Percentiles rank a stretch among this genome's conserved stretches.
Evolutionary conservation across 2,113 vertebrate species (phyloP).

Genomic region (Pongo pygmaeus): DNA sequence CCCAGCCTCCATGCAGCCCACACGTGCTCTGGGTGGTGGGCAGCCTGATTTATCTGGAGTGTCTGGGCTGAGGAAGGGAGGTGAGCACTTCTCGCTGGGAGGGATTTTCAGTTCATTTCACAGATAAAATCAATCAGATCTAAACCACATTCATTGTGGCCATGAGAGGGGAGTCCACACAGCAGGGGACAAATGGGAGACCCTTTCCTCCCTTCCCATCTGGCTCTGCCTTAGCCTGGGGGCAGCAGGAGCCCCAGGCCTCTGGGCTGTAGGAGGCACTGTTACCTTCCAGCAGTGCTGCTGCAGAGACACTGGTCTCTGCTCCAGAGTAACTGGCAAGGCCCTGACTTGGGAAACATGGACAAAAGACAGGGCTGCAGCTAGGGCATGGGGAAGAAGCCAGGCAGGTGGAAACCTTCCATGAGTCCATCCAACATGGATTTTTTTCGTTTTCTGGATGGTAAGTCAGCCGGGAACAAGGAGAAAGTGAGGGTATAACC

Average conservation of each 20-base stretch:
- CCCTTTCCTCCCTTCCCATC: not conserved
- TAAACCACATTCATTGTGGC: not conserved
- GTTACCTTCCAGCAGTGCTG: not conserved
- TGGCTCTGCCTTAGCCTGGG: not conserved
- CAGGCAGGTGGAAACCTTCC: accelerated
- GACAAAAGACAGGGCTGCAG: accelerated
- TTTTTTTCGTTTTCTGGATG: not conserved
- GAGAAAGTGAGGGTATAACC: not conserved
- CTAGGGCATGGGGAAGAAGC: no score
- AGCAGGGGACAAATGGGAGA: not conserved
- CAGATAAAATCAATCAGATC: conserved; percentile 78
- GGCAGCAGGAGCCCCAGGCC: not conserved
- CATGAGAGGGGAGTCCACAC: not conserved
- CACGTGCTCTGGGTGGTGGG: not conserved
- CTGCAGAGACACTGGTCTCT: not conserved
- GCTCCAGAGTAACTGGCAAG: accelerated
- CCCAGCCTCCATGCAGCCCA: not conserved
- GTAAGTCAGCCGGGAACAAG: accelerated
- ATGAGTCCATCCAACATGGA: not conserved
- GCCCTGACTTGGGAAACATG: not conserved
- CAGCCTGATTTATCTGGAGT: conserved; percentile 70
- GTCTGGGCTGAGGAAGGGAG: conserved; percentile 61
- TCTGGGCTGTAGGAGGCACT: not conserved
- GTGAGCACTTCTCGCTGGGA: conserved; percentile 64
- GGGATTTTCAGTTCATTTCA: conserved; percentile 80